phyloP scores from a whole-genome alignment of 1,140 invertebrate species.

The Cheumatopsyche charites region DNA sequence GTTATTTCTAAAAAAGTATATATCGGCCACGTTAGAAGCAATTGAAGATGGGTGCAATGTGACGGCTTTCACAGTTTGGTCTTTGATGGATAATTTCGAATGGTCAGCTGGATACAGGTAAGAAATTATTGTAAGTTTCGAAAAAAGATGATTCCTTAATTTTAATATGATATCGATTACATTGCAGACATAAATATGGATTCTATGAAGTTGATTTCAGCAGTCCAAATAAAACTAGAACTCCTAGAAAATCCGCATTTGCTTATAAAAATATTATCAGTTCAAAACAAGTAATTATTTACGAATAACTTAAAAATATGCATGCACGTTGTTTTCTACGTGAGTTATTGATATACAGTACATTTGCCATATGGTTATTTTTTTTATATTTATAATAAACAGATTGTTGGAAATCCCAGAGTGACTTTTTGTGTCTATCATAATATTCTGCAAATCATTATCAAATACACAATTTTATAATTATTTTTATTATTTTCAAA shows the following conservation, averaged over 20 bases:
- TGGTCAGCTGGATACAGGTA: conserved; percentile 61
- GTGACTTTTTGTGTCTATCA: too few species aligned
- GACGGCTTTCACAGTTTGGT: conserved; percentile 67
- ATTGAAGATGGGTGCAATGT: conserved; percentile 53
- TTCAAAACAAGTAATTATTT: conserved; percentile 43
- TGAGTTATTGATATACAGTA: too few species aligned
- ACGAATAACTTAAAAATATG: too few species aligned
- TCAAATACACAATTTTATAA: too few species aligned
- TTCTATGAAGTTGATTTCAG: conserved; percentile 71
- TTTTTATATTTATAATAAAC: too few species aligned
- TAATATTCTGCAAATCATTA: too few species aligned
- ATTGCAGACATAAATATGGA: conserved; percentile 67
- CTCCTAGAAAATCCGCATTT: conserved; percentile 66
- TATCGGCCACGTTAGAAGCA: conserved; percentile 49
- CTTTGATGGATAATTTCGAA: conserved; percentile 70
- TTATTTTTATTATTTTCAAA: too few species aligned
- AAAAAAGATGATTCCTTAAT: not conserved
- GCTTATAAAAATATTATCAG: conserved; percentile 62
- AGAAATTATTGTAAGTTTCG: conserved; percentile 44
- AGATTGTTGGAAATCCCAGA: too few species aligned
- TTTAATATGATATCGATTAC: conserved; percentile 10
- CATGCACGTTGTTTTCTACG: too few species aligned
- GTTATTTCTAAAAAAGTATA: conserved; percentile 53
- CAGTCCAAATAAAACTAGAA: conserved; percentile 64
- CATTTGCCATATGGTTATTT: too few species aligned